A percentile compares a stretch with the other conserved stretches of the same genome.
These are phyloP conservation scores for Altica lythri DNA, from an alignment of 2,888 invertebrate genomes.

Conservation along the genomic window DNA sequence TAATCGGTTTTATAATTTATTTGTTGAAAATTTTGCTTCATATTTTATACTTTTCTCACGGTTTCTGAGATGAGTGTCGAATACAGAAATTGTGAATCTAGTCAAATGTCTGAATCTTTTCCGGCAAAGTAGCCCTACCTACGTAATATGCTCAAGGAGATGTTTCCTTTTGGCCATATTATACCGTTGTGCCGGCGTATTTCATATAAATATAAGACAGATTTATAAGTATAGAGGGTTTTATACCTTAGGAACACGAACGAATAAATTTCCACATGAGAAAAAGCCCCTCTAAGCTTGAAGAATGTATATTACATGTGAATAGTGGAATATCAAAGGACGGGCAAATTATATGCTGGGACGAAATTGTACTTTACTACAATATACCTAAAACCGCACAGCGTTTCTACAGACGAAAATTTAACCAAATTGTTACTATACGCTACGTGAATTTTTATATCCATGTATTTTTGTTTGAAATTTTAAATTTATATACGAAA, in stretches of 20 bases:
- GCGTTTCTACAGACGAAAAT: slow-evolving; percentile 10
- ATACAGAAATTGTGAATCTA: too few species aligned
- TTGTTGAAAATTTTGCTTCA: too few species aligned
- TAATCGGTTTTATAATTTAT: too few species aligned
- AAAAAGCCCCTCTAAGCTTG: slow-evolving; percentile 44
- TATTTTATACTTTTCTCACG: too few species aligned
- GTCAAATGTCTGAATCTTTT: too few species aligned
- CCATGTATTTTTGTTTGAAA: too few species aligned
- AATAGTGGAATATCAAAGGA: slow-evolving; percentile 49
- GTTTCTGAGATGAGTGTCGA: too few species aligned
- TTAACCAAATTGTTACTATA: slow-evolving; percentile 7
- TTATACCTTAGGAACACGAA: slow-evolving; percentile 33
- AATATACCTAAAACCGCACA: slow-evolving; percentile 4
- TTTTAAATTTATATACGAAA: too few species aligned
- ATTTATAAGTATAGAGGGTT: slow-evolving; percentile 38
- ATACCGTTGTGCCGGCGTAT: slow-evolving; percentile 25
- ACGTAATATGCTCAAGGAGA: slow-evolving; percentile 29
- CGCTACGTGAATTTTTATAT: slow-evolving; percentile 10
- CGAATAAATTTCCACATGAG: slow-evolving; percentile 44
- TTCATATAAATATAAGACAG: slow-evolving; percentile 38
- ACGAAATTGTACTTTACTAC: slow-evolving; percentile 16
- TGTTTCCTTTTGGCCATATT: slow-evolving; percentile 27
- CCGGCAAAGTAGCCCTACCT: too few species aligned
- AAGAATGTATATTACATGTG: slow-evolving; percentile 48
- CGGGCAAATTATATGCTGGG: slow-evolving; percentile 45